Conservation (phyloP, 2,888 invertebrate genomes). For the Euproctis similis region DNA sequence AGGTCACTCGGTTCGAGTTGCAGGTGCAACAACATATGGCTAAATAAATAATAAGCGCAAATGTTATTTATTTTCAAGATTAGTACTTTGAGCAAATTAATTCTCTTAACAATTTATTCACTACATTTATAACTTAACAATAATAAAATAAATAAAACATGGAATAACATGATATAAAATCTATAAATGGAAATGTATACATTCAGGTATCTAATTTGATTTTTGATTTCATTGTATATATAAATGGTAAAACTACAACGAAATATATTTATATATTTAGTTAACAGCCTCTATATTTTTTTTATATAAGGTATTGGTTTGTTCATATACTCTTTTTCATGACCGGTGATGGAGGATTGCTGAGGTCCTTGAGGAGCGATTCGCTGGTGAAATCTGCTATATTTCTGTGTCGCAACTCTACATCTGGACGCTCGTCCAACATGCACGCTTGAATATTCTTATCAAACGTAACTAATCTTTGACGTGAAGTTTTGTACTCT, state of each 20-base stretch:
- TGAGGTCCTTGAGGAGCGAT: constrained; percentile 34
- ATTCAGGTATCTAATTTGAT: constrained; percentile 66
- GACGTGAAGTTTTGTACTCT: constrained; percentile 55
- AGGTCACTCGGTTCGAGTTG: no score
- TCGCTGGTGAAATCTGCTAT: constrained; percentile 33
- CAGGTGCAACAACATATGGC: no score
- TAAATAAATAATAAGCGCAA: constrained; percentile 25
- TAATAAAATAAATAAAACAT: constrained; percentile 63
- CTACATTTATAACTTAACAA: constrained; percentile 55
- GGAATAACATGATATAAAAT: constrained; percentile 73
- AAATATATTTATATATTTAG: constrained; percentile 24
- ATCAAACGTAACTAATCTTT: constrained; percentile 52
- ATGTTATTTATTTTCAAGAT: constrained; percentile 53
- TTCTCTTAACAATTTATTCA: constrained; percentile 59
- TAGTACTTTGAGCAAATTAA: constrained; percentile 69
- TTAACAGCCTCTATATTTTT: constrained; percentile 50
- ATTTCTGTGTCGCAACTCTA: constrained; percentile 41
- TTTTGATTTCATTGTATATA: constrained; percentile 41
- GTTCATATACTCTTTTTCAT: constrained; percentile 56
- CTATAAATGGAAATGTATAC: constrained; percentile 71
- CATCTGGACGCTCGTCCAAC: constrained; percentile 51
- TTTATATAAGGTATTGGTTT: constrained; percentile 15
- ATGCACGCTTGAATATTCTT: constrained; percentile 61
- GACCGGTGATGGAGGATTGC: constrained; percentile 49
- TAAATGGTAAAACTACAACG: constrained; percentile 39